phyloP scores from a whole-genome alignment of 2,888 invertebrate species.

The Pomacea canaliculata region DNA sequence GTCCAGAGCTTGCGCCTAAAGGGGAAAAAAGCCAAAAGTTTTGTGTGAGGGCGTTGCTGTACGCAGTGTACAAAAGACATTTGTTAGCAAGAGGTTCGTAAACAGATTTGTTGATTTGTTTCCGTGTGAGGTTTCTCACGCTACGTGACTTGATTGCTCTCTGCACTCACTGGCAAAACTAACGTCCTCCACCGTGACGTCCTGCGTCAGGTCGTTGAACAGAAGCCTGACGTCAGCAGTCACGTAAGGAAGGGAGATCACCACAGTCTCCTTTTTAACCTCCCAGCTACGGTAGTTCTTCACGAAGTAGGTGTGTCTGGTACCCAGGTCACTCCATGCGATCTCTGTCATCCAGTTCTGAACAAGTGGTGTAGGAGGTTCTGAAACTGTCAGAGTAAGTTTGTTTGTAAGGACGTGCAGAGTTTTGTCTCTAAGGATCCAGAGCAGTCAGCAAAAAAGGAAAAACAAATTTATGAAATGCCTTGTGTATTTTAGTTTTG shows the following conservation, averaged over 20 bases:
- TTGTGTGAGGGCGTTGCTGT: too few relatives aligned
- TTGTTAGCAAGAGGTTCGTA: too few relatives aligned
- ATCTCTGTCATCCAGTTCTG: slow-evolving; percentile 17
- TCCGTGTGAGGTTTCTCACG: too few relatives aligned
- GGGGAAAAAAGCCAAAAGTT: neutral
- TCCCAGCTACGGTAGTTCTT: slow-evolving; percentile 8
- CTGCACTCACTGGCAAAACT: neutral
- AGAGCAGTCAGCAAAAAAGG: too few relatives aligned
- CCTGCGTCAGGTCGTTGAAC: slow-evolving; percentile 9
- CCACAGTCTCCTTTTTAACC: slow-evolving; percentile 10
- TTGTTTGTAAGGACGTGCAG: too few relatives aligned
- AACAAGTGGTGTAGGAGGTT: slow-evolving; percentile 1
- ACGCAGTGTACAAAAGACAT: too few relatives aligned
- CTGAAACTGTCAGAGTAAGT: neutral
- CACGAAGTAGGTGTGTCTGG: neutral
- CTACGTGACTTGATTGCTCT: too few relatives aligned
- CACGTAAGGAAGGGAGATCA: slow-evolving; percentile 11
- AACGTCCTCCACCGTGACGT: slow-evolving; percentile 17
- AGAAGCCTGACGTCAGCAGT: slow-evolving; percentile 14
- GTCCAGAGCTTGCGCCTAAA: neutral
- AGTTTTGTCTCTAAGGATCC: too few relatives aligned
- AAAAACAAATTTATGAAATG: too few relatives aligned
- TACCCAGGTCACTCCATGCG: slow-evolving; percentile 15
- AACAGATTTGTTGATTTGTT: too few relatives aligned
- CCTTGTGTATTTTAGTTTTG: too few relatives aligned